Conservation (phyloP, 2,888 invertebrate genomes). For the Conistra vaccinii region DNA sequence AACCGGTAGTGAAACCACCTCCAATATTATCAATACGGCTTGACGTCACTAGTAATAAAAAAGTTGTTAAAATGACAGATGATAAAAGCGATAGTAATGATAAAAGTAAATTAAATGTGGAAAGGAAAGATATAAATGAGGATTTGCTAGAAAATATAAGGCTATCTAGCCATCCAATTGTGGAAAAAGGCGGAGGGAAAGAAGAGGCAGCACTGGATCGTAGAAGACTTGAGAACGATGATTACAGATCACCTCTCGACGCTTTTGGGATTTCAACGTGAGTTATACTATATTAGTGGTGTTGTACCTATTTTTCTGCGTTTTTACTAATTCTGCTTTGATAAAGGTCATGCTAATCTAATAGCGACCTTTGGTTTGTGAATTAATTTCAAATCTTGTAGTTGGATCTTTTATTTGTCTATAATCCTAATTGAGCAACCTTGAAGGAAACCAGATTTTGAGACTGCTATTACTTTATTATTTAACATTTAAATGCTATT, state of each 20-base stretch:
- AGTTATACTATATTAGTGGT: constrained; percentile 67
- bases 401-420: constrained; percentile 12
- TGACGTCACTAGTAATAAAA: constrained; percentile 79
- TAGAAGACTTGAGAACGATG: constrained; percentile 67
- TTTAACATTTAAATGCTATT: constrained; percentile 14
- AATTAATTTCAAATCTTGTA: constrained; percentile 14
- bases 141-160: constrained; percentile 52
- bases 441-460: constrained; percentile 31
- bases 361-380: constrained; percentile 4
- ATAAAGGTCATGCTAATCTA: constrained; percentile 6
- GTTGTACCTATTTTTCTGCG: background rate
- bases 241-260: constrained; percentile 85
- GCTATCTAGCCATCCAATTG: constrained; percentile 54
- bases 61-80: constrained; percentile 77
- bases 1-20: constrained; percentile 37
- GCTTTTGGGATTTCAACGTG: constrained; percentile 81
- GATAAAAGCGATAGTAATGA: constrained; percentile 55
- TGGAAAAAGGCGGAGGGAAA: constrained; percentile 64
- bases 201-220: constrained; percentile 34
- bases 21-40: constrained; percentile 79
- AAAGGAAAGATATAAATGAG: constrained; percentile 27
- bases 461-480: background rate
- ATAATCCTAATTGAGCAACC: constrained; percentile 13
- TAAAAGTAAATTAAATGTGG: constrained; percentile 33
- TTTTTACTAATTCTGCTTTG: background rate